phyloP scores from a whole-genome alignment of 2,888 invertebrate species.

The Cyclophora albipunctata region DNA sequence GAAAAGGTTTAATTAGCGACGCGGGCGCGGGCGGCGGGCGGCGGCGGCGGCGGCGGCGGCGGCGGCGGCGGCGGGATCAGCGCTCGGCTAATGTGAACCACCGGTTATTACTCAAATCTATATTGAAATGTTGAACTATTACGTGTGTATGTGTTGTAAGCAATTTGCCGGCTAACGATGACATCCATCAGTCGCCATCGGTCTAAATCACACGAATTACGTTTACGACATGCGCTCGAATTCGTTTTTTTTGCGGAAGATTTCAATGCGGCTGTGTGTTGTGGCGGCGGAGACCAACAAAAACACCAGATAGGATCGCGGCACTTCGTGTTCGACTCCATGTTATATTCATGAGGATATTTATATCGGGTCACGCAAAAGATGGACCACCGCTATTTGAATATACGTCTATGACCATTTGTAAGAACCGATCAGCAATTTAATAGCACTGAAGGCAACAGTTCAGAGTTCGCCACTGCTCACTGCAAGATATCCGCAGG shows the following conservation, averaged over 20 bases:
- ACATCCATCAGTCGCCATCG: slow-evolving; percentile 21
- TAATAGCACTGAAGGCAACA: too few species aligned
- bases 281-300: not conserved
- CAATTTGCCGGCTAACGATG: slow-evolving; percentile 8
- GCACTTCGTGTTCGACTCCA: not conserved
- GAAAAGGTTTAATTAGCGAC: too few species aligned
- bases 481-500: too few species aligned
- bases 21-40: too few species aligned
- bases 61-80: too few species aligned
- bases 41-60: too few species aligned
- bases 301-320: not conserved
- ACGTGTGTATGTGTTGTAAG: not conserved
- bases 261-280: slow-evolving; percentile 3
- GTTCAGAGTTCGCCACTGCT: too few species aligned
- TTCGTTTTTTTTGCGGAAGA: slow-evolving; percentile 13
- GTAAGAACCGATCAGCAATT: too few species aligned
- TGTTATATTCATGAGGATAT: not conserved
- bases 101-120: slow-evolving; percentile 9
- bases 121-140: slow-evolving; percentile 6
- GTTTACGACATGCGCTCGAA: slow-evolving; percentile 11
- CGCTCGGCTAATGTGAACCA: slow-evolving; percentile 3
- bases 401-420: too few species aligned
- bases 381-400: too few species aligned
- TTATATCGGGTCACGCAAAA: too few species aligned
- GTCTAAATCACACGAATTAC: slow-evolving; percentile 19